A percentile compares a stretch with the other conserved stretches of the same genome.
These are phyloP conservation scores for Chloroclysta siterata DNA, from an alignment of 2,888 invertebrate species.

Conservation along the genomic window DNA sequence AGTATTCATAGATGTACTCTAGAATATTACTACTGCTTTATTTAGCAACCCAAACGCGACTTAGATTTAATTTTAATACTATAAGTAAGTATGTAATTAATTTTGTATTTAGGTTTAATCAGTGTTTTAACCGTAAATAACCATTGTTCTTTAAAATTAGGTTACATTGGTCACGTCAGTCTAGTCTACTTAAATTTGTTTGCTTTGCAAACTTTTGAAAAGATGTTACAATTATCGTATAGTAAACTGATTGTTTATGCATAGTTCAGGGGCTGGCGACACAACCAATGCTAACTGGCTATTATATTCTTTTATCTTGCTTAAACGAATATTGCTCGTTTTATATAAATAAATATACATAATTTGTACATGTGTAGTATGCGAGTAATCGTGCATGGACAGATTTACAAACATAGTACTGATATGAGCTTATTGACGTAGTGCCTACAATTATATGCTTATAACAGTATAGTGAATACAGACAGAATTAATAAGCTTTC, in stretches of 20 bases:
- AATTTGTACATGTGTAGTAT: conserved; percentile 77
- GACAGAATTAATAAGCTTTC: conserved; percentile 30
- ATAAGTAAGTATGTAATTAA: conserved; percentile 26
- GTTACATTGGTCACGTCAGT: conserved; percentile 20
- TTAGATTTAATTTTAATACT: conserved; percentile 36
- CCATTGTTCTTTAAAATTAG: conserved; percentile 33
- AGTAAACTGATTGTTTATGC: not conserved
- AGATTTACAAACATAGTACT: conserved; percentile 83
- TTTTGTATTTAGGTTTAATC: conserved; percentile 35
- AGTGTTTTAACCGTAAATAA: conserved; percentile 33
- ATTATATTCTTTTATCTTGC: conserved; percentile 49
- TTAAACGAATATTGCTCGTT: conserved; percentile 53
- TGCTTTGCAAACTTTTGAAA: conserved; percentile 7
- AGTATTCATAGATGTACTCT: conserved; percentile 51
- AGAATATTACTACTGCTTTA: conserved; percentile 46
- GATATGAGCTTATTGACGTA: conserved; percentile 88
- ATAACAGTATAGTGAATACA: conserved; percentile 64
- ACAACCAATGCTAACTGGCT: conserved; percentile 42
- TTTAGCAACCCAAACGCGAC: conserved; percentile 42
- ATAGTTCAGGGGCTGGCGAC: conserved; percentile 8
- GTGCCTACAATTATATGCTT: conserved; percentile 87
- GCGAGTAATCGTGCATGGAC: conserved; percentile 77
- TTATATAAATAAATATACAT: conserved; percentile 71
- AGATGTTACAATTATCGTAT: not conserved
- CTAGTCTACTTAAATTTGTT: conserved; percentile 12